These are phyloP conservation scores for Conus betulinus DNA, from an alignment of 1,140 invertebrate species.

Conservation along the genomic window DNA sequence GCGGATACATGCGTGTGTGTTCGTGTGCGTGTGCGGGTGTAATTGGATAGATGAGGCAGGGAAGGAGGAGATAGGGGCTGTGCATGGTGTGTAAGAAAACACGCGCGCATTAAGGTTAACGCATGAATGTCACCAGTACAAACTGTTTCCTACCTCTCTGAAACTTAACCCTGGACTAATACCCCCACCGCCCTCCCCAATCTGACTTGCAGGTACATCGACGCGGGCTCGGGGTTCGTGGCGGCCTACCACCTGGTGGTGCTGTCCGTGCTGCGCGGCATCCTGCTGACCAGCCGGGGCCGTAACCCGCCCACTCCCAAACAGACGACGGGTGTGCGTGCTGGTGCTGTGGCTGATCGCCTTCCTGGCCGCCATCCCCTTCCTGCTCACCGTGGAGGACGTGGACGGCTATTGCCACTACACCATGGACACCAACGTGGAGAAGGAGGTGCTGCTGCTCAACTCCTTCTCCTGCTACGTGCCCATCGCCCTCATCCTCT, in stretches of 20 bases:
- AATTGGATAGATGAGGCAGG: not conserved
- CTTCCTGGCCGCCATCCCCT: conserved; percentile 36
- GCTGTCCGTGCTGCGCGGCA: conserved; percentile 62
- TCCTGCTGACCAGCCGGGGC: conserved; percentile 65
- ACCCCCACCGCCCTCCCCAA: not conserved
- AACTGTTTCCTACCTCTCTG: too few relatives aligned
- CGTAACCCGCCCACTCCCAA: conserved; percentile 50
- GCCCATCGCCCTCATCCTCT: conserved; percentile 58
- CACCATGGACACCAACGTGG: conserved; percentile 40
- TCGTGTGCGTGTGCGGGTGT: not conserved
- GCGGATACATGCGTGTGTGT: not conserved
- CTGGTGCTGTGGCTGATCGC: conserved; percentile 41
- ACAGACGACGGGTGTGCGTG: conserved; percentile 43
- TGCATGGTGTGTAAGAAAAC: not conserved
- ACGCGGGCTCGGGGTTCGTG: conserved; percentile 56
- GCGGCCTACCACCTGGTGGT: conserved; percentile 64
- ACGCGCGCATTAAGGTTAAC: not conserved
- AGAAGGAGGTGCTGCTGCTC: conserved; percentile 54
- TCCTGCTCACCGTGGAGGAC: conserved; percentile 39
- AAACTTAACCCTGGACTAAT: too few relatives aligned
- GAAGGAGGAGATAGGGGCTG: not conserved
- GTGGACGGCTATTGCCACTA: conserved; percentile 42
- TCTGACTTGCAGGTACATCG: conserved; percentile 47
- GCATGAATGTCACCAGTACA: not conserved
- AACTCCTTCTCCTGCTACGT: conserved; percentile 63